Conservation (phyloP, 2,888 invertebrate species). For the Perizoma affinitatum region DNA sequence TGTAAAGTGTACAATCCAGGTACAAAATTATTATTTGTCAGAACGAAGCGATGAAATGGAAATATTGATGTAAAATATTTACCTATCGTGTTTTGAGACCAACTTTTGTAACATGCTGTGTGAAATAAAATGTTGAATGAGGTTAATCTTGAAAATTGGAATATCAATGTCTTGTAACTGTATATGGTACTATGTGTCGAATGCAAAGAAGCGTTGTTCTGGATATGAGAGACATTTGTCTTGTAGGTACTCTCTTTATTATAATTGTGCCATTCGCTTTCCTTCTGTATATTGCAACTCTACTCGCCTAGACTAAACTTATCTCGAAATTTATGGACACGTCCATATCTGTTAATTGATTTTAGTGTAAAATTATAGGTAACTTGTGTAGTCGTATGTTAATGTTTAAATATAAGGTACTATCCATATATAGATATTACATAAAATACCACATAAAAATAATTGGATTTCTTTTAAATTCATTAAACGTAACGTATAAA, state of each 20-base stretch:
- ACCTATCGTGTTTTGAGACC: conserved; percentile 70
- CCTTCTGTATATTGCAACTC: conserved; percentile 70
- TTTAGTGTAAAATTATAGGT: conserved; percentile 53
- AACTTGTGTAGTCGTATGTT: conserved; percentile 52
- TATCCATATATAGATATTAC: conserved; percentile 13
- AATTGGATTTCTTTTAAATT: no score
- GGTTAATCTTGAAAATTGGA: conserved; percentile 29
- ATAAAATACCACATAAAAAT: background rate
- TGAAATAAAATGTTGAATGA: conserved; percentile 35
- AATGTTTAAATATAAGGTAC: conserved; percentile 39
- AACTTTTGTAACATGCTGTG: conserved; percentile 60
- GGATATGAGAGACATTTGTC: conserved; percentile 20
- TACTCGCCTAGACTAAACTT: conserved; percentile 51
- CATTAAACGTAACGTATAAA: no score
- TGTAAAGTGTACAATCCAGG: conserved; percentile 64
- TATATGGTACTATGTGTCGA: conserved; percentile 14
- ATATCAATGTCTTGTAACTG: conserved; percentile 19
- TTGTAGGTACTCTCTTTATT: conserved; percentile 37
- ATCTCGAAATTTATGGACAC: conserved; percentile 58
- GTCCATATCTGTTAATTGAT: conserved; percentile 62
- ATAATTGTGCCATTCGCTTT: conserved; percentile 77
- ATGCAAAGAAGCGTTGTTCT: conserved; percentile 22
- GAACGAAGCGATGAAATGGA: conserved; percentile 41
- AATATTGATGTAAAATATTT: conserved; percentile 42
- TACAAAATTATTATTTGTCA: conserved; percentile 54